A percentile compares a stretch with the other conserved stretches of the same genome.
Conservation (phyloP, 2,888 invertebrate species). For the Drosophila infuscata region DNA sequence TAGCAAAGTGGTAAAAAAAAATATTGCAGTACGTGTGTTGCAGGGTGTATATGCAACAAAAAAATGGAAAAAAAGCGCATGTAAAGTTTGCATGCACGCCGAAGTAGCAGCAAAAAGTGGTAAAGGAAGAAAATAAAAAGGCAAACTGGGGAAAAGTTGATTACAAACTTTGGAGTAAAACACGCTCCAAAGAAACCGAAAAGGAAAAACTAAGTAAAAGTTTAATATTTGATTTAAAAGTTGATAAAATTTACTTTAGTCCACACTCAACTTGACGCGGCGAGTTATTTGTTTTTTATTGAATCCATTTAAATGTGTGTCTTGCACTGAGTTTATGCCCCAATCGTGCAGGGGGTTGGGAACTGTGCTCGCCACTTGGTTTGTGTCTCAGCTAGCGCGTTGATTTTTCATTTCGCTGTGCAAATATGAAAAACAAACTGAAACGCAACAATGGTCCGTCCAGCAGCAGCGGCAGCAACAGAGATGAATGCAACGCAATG, state of each 20-base stretch:
- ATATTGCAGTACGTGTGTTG: conserved; percentile 74
- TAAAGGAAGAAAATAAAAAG: conserved; percentile 27
- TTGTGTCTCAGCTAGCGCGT: conserved; percentile 55
- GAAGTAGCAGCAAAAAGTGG: conserved; percentile 45
- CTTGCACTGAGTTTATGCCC: conserved; percentile 30
- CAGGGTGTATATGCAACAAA: conserved; percentile 28
- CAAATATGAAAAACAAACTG: conserved; percentile 78
- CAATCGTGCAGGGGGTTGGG: neutral
- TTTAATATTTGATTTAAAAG: conserved; percentile 81
- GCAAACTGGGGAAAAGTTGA: conserved; percentile 68
- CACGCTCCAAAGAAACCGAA: conserved; percentile 50
- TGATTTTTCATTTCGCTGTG: conserved; percentile 76
- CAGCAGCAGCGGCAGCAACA: conserved; percentile 10
- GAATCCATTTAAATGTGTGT: conserved; percentile 72
- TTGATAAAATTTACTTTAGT: conserved; percentile 77
- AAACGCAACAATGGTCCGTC: conserved; percentile 45
- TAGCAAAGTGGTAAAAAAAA: conserved; percentile 69
- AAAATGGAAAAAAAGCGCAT: conserved; percentile 49
- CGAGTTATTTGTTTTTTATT: conserved; percentile 71
- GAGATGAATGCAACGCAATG: conserved; percentile 2
- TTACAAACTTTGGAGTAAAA: conserved; percentile 71
- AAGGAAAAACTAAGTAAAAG: conserved; percentile 64
- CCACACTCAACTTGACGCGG: conserved; percentile 63
- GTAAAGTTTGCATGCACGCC: conserved; percentile 64
- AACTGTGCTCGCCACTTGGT: conserved; percentile 1